Base-by-base conservation (phyloP, 2,888 invertebrate species). In the Lymantria dispar region DNA sequence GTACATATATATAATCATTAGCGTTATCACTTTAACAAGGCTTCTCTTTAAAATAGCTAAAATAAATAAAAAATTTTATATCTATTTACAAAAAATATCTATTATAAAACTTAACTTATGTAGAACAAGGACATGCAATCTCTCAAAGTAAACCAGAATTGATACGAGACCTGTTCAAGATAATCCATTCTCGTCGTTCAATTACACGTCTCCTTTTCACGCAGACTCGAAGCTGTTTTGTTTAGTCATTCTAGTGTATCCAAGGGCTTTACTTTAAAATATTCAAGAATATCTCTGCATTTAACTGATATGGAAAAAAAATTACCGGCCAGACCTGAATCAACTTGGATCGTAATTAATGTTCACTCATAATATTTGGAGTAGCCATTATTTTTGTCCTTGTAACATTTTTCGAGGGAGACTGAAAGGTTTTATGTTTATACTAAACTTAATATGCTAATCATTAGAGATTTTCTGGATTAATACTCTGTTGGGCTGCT, bases 141-240 rank as follows among this genome's bases (percentile, higher is more conserved):
- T 40, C 31, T 40, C 30, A 47, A 47, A 47, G 47, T 47, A 14
- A 38, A 29, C 22, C 8, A 13, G 45, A 12, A 46, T 30, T 11
- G 45, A 46, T 38, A 30, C 3, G 30, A 11, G 13, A 10, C 45
- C 5, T 37, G 10, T 38, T 49, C 29, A n/a, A 42, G 41, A 47
- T 53, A 56, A 58, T 58, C 58, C 51, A 45, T 43, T 43, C 47
- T 51, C 43, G 43, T 43, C 43, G 46, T 53, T 51, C 55, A 53
- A 55, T 58, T 56, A 58, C 53, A 53, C 51, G 49, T 47, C 41
- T 33, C 13, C 30, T n/a, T 39, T 30, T 40, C 14, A 14, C 14
- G 15, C 5, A 40, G 14, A 40, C 40, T 40, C 3, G n/a, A 40
- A 0, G 22, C n/a, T 40, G 14, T 40, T 40, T n/a, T 33, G 33